Conservation (phyloP, 2,888 invertebrate genomes). For the Acholoe squamosa region DNA sequence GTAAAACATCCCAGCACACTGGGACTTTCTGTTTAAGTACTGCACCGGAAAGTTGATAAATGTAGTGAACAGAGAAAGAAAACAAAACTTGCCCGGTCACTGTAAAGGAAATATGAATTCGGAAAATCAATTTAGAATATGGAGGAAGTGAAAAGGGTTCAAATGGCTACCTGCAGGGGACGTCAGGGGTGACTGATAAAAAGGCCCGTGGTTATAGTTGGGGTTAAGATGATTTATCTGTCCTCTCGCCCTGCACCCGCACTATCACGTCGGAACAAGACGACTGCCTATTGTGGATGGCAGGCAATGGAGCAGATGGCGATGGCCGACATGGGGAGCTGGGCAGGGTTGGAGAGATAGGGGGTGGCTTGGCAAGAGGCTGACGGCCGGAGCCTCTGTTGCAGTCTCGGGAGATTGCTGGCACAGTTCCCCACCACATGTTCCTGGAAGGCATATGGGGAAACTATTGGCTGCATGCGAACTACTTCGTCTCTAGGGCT, state of each 20-base stretch:
- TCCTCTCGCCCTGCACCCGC: background rate
- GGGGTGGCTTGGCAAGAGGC: too few relatives aligned
- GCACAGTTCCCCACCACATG: background rate
- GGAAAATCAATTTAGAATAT: too few relatives aligned
- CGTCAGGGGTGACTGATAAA: background rate
- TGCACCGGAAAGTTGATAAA: too few relatives aligned
- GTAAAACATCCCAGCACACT: too few relatives aligned
- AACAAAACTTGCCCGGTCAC: too few relatives aligned
- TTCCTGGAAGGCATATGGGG: background rate
- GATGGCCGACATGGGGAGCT: too few relatives aligned
- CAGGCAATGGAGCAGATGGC: background rate
- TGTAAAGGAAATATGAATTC: too few relatives aligned
- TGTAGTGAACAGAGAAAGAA: too few relatives aligned
- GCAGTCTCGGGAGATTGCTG: background rate
- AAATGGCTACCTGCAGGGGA: too few relatives aligned
- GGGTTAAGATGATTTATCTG: constrained; percentile 21
- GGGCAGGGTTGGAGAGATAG: too few relatives aligned
- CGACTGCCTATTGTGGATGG: background rate
- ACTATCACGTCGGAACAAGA: constrained; percentile 27
- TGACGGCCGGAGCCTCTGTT: background rate
- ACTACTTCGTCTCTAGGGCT: background rate
- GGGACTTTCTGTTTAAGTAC: too few relatives aligned
- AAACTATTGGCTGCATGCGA: constrained; percentile 9
- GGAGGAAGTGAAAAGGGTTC: too few relatives aligned
- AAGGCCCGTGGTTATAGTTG: background rate